Conservation (phyloP, 2,888 invertebrate genomes). For the Dione juno region DNA sequence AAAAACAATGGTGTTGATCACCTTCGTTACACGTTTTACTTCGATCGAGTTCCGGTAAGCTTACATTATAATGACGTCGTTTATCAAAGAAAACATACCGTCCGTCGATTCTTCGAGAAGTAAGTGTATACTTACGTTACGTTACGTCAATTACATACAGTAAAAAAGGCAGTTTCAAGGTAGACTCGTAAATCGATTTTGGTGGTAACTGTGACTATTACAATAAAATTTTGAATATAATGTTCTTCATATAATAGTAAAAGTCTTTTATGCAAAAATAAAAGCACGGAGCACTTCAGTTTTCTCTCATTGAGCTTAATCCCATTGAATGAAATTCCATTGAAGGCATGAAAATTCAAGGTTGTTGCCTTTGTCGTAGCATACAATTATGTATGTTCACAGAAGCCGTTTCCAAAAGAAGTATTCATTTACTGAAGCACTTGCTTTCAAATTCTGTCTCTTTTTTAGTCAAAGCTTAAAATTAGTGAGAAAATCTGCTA, state of each 20-base stretch:
- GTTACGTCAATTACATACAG: constrained; percentile 7
- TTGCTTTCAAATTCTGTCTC: constrained; percentile 23
- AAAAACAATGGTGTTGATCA: constrained; percentile 23
- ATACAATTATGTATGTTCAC: constrained; percentile 20
- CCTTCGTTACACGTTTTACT: constrained; percentile 16
- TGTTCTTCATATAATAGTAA: background rate
- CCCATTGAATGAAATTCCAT: constrained; percentile 16
- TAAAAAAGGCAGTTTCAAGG: constrained; percentile 8
- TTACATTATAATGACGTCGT: constrained; percentile 15
- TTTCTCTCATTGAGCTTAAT: constrained; percentile 8
- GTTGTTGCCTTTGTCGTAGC: constrained; percentile 14
- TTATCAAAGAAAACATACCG: constrained; percentile 14
- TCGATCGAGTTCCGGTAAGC: constrained; percentile 16
- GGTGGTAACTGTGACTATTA: background rate
- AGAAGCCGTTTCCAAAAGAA: constrained; percentile 20
- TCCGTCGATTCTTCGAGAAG: constrained; percentile 9
- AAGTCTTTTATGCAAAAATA: constrained; percentile 1
- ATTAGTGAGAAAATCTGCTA: constrained; percentile 15
- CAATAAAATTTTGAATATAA: background rate
- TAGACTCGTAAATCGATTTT: background rate
- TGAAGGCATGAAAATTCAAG: constrained; percentile 22
- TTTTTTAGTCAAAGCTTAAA: constrained; percentile 21
- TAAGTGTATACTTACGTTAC: background rate
- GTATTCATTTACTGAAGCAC: constrained; percentile 14
- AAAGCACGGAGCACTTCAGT: background rate